phyloP scores from a whole-genome alignment of 2,113 vertebrate species.

The Indicator indicator region DNA sequence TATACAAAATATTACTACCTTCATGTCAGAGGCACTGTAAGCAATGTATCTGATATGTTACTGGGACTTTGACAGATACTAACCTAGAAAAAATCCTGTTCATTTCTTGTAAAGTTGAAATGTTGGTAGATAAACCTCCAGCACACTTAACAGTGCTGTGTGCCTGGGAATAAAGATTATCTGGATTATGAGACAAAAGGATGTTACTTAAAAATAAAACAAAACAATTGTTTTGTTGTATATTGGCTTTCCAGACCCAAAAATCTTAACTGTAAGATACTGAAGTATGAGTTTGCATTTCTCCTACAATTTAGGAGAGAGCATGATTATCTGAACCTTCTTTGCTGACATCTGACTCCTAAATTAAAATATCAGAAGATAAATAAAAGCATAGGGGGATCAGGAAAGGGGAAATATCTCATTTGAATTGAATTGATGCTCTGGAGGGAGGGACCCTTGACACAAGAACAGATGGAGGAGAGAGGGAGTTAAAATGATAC shows the following conservation, averaged over 20 bases:
- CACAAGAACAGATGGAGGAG: background rate
- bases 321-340: background rate
- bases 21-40: background rate
- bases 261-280: background rate
- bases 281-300: background rate
- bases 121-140: background rate
- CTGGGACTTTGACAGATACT: background rate
- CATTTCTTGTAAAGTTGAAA: background rate
- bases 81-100: background rate
- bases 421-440: background rate
- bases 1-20: background rate
- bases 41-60: background rate
- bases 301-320: background rate
- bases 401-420: background rate
- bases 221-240: background rate
- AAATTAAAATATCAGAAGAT: background rate
- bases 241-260: background rate
- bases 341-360: background rate
- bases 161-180: background rate
- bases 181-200: background rate
- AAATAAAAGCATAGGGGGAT: fast-evolving
- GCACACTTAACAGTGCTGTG: background rate
- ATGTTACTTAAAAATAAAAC: background rate
- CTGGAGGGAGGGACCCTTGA: background rate
- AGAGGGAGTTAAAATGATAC: background rate